These are phyloP conservation scores for Henricia sp. DNA, from an alignment of 53 echinoderm and acorn worm species.

Conservation along the genomic window DNA sequence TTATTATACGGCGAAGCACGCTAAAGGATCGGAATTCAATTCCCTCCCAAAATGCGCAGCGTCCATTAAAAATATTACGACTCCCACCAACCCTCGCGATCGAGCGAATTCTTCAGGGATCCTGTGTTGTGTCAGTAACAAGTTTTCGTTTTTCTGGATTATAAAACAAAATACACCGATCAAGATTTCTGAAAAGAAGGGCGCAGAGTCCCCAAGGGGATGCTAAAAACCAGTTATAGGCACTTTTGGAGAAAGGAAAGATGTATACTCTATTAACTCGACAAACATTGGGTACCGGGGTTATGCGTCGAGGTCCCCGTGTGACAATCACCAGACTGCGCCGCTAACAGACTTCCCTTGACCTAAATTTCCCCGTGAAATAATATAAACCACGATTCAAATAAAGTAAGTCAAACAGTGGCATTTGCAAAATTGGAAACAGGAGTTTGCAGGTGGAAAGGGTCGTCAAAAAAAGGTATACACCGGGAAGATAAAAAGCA, in stretches of 20 bases:
- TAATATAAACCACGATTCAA: not conserved
- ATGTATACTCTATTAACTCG: slow-evolving; percentile 45
- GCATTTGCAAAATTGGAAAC: slow-evolving; percentile 45
- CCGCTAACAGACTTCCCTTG: slow-evolving; percentile 38
- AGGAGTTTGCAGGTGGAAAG: slow-evolving; percentile 44
- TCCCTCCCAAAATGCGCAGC: too few relatives aligned
- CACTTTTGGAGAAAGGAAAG: slow-evolving; percentile 1
- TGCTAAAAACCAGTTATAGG: slow-evolving; percentile 46
- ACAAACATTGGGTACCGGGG: slow-evolving; percentile 51
- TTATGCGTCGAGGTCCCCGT: not conserved
- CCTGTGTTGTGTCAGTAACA: slow-evolving; percentile 49
- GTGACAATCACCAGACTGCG: slow-evolving; percentile 50
- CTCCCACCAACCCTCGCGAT: not conserved
- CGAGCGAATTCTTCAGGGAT: not conserved
- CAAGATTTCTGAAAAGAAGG: slow-evolving; percentile 25
- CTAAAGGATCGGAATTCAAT: too few relatives aligned
- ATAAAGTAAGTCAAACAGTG: not conserved
- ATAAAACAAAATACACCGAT: slow-evolving; percentile 14
- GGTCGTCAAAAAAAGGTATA: slow-evolving; percentile 31
- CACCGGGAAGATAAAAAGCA: not conserved
- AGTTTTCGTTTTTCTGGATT: not conserved
- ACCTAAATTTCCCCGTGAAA: not conserved
- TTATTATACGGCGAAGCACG: too few relatives aligned
- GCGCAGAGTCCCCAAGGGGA: slow-evolving; percentile 6
- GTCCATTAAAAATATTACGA: too few relatives aligned